phyloP scores from a whole-genome alignment of 2,888 invertebrate genomes.

The Phoenoteleia sp. region DNA sequence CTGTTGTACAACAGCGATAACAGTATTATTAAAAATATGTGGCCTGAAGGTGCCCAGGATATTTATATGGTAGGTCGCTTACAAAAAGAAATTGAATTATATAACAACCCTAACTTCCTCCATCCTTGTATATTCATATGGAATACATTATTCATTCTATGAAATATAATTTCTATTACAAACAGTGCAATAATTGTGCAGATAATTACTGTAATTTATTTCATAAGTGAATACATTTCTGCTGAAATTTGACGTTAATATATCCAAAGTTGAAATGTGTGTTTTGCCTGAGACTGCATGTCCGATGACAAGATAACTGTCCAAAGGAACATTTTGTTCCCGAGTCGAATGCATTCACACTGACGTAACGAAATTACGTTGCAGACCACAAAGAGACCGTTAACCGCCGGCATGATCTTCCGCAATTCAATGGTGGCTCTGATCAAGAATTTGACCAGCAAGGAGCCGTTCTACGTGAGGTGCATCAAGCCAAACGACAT shows the following conservation, averaged over 20 bases:
- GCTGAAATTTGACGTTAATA: too few relatives aligned
- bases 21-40: constrained; percentile 94
- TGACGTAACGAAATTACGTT: constrained; percentile 61
- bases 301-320: too few relatives aligned
- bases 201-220: too few relatives aligned
- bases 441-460: constrained; percentile 95
- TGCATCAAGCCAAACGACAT: constrained; percentile 99
- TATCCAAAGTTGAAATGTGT: too few relatives aligned
- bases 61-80: constrained; percentile 92
- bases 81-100: too few relatives aligned
- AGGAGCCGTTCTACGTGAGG: constrained; percentile 98
- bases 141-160: too few relatives aligned
- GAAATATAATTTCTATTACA: not conserved
- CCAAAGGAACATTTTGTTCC: not conserved
- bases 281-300: too few relatives aligned
- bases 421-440: constrained; percentile 97
- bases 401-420: constrained; percentile 97
- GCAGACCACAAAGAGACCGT: constrained; percentile 97
- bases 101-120: too few relatives aligned
- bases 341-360: not conserved
- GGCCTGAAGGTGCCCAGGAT: constrained; percentile 98
- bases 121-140: too few relatives aligned
- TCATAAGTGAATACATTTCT: too few relatives aligned
- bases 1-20: constrained; percentile 95
- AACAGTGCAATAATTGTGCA: not conserved